Evolutionary conservation across 2,797 vertebrate species (phyloP).

Genomic region (Fringilla coelebs): DNA sequence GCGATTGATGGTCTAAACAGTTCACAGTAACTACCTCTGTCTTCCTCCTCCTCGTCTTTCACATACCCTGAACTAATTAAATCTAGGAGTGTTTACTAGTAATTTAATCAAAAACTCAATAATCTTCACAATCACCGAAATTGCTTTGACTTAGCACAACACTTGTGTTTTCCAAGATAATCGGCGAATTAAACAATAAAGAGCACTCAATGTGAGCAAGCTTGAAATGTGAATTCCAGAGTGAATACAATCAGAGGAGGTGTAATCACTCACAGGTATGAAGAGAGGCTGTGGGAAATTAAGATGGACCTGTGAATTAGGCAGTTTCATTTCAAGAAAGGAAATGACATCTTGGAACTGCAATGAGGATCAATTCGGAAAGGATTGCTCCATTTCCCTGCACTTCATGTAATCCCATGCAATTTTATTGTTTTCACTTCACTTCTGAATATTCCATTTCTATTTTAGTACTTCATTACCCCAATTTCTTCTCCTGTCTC

Average conservation of each 20-base stretch:
- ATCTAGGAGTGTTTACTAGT: background rate
- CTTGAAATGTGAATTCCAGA: background rate
- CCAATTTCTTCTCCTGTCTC: background rate
- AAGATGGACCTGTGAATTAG: background rate
- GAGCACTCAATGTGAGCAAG: background rate
- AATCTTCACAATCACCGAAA: background rate
- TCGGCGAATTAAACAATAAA: background rate
- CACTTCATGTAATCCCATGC: background rate
- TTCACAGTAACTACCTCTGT: background rate
- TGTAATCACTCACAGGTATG: background rate
- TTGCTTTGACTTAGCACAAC: background rate
- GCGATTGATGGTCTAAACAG: background rate
- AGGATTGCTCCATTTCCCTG: background rate
- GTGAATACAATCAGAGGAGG: background rate
- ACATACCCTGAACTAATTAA: constrained; percentile 12
- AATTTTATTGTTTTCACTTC: background rate
- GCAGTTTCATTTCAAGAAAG: background rate
- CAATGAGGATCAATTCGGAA: too few species aligned
- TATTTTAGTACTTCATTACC: background rate
- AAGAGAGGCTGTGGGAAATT: background rate
- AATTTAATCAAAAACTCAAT: background rate
- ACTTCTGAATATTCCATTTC: background rate
- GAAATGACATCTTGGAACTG: background rate
- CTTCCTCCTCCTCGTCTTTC: background rate
- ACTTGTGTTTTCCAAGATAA: background rate